These are phyloP conservation scores for Chelonus insularis DNA, from an alignment of 1,140 invertebrate genomes.

Conservation along the genomic window DNA sequence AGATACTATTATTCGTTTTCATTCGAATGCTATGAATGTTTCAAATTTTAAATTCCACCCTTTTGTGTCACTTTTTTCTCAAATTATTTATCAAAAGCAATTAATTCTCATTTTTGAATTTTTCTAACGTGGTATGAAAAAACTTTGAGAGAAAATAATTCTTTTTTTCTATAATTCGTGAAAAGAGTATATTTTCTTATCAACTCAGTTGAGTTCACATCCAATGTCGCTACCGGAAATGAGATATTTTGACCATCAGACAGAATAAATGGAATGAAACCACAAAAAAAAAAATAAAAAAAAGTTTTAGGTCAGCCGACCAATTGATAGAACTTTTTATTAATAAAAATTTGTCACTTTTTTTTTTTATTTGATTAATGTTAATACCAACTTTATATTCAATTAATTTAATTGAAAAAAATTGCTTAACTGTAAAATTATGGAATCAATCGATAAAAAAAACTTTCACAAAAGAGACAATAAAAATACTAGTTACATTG, in stretches of 20 bases:
- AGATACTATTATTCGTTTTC: too few species aligned
- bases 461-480: too few species aligned
- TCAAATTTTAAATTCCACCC: too few species aligned
- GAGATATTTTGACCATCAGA: slow-evolving; percentile 13
- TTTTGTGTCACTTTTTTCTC: not conserved
- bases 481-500: too few species aligned
- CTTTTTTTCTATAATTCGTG: not conserved
- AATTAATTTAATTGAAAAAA: too few species aligned
- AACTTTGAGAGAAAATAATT: too few species aligned
- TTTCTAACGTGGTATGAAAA: not conserved
- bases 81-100: too few species aligned
- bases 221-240: slow-evolving; percentile 11
- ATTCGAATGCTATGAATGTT: too few species aligned
- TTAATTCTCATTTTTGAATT: not conserved
- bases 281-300: not conserved
- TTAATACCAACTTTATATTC: too few species aligned
- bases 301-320: not conserved
- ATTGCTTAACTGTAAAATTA: too few species aligned
- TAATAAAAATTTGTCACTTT: not conserved
- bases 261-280: not conserved
- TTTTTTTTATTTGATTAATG: too few species aligned
- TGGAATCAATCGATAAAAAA: too few species aligned
- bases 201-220: slow-evolving; percentile 1
- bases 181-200: slow-evolving; percentile 1
- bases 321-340: not conserved